Percentiles rank a stretch among this genome's conserved stretches.
These are phyloP conservation scores for Zalophus californianus DNA, from an alignment of 2,797 vertebrate genomes.

Conservation along the genomic window DNA sequence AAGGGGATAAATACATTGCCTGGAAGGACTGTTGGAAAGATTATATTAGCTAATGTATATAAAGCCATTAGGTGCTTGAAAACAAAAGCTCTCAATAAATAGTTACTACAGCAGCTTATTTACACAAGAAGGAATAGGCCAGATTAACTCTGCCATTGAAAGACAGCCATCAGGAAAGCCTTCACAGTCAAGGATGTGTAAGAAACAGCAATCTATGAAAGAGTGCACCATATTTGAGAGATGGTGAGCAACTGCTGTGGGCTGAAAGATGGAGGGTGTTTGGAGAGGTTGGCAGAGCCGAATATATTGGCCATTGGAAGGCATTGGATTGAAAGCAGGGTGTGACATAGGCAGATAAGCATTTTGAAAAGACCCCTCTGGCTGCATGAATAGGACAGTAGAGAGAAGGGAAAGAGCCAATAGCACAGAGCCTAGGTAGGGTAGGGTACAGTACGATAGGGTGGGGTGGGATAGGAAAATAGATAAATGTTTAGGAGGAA, in stretches of 20 bases:
- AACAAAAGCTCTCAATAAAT: neutral
- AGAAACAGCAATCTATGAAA: neutral
- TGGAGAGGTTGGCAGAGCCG: neutral
- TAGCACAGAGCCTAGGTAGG: neutral
- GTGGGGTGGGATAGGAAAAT: neutral
- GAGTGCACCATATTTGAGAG: neutral
- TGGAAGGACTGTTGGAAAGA: neutral
- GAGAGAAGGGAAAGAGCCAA: neutral
- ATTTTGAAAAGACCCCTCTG: neutral
- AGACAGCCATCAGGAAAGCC: neutral
- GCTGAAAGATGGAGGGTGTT: neutral
- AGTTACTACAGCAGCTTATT: neutral
- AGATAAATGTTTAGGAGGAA: neutral
- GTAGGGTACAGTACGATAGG: neutral
- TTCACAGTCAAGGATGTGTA: neutral
- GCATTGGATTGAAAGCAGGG: neutral
- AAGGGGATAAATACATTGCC: neutral
- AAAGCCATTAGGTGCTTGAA: neutral
- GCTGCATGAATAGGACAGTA: neutral
- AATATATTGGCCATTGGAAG: neutral
- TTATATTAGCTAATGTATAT: neutral
- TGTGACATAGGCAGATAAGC: neutral
- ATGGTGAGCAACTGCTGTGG: neutral
- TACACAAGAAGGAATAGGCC: neutral
- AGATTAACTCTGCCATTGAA: neutral